These are phyloP conservation scores for Salvator merianae DNA, from an alignment of 2,113 vertebrate genomes.

Conservation along the genomic window DNA sequence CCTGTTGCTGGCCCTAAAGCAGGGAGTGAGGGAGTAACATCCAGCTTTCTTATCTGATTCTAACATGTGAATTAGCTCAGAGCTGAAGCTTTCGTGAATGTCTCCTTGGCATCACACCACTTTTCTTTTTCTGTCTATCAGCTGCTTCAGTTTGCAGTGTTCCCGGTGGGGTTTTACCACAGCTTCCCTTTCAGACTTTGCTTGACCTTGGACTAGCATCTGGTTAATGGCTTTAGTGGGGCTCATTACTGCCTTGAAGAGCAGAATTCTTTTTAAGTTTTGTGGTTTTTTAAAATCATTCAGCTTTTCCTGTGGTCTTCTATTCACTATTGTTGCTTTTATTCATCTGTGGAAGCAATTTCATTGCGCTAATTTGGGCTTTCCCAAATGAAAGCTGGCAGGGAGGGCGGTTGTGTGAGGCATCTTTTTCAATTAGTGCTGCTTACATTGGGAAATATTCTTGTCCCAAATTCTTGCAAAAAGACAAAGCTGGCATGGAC, in stretches of 20 bases:
- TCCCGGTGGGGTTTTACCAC: constrained; percentile 21
- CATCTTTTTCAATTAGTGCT: background rate
- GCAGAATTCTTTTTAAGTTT: background rate
- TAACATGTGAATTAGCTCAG: background rate
- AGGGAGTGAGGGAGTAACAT: too few species aligned
- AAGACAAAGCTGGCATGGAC: background rate
- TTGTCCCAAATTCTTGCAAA: background rate
- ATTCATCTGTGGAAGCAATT: background rate
- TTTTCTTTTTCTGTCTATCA: background rate
- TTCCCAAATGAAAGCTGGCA: background rate
- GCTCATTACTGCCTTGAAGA: constrained; percentile 9
- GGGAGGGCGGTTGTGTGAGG: too few species aligned
- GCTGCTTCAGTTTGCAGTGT: background rate
- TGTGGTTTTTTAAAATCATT: background rate
- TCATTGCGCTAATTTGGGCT: background rate
- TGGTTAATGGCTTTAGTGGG: constrained; percentile 15
- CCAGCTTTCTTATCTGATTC: background rate
- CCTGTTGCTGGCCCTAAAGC: background rate
- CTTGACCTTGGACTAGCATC: constrained; percentile 18
- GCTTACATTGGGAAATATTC: background rate
- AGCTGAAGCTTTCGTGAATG: background rate
- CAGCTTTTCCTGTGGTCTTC: constrained; percentile 8
- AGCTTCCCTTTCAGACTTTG: constrained; percentile 32
- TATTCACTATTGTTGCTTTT: constrained; percentile 11
- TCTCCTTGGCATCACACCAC: background rate